phyloP scores from a whole-genome alignment of 2,888 invertebrate genomes.

The Margaritifera margaritifera region DNA sequence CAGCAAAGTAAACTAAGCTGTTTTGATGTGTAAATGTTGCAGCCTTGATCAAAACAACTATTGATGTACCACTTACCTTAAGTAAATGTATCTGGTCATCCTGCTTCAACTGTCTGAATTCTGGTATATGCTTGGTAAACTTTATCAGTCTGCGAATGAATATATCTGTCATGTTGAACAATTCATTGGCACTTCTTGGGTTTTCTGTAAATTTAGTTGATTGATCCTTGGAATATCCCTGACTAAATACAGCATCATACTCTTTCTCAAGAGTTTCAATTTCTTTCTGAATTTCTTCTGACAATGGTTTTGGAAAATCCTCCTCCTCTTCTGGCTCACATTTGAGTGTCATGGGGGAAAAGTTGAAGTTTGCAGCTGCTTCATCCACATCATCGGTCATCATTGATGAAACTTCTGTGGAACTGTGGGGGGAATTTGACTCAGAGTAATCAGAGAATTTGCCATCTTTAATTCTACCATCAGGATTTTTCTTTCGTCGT shows the following conservation, averaged over 20 bases:
- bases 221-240: conserved; percentile 54
- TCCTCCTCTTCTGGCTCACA: conserved; percentile 28
- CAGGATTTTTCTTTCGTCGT: conserved; percentile 42
- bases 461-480: no score
- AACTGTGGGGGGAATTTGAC: neutral
- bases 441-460: no score
- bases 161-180: conserved; percentile 66
- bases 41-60: neutral
- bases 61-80: conserved; percentile 74
- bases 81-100: conserved; percentile 91
- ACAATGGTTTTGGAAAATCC: conserved; percentile 28
- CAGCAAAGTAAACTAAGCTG: no score
- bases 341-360: conserved; percentile 15
- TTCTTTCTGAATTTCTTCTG: conserved; percentile 35
- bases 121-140: conserved; percentile 78
- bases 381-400: conserved; percentile 26
- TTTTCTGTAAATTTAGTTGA: conserved; percentile 47
- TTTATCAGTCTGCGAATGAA: conserved; percentile 82
- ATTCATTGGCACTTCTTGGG: conserved; percentile 57
- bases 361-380: conserved; percentile 28
- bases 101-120: conserved; percentile 94
- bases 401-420: conserved; percentile 21
- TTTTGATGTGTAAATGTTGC: no score
- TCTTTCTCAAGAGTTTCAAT: conserved; percentile 40
- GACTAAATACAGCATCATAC: conserved; percentile 52